Conservation (phyloP, 2,113 vertebrate genomes). For the Balaeniceps rex region DNA sequence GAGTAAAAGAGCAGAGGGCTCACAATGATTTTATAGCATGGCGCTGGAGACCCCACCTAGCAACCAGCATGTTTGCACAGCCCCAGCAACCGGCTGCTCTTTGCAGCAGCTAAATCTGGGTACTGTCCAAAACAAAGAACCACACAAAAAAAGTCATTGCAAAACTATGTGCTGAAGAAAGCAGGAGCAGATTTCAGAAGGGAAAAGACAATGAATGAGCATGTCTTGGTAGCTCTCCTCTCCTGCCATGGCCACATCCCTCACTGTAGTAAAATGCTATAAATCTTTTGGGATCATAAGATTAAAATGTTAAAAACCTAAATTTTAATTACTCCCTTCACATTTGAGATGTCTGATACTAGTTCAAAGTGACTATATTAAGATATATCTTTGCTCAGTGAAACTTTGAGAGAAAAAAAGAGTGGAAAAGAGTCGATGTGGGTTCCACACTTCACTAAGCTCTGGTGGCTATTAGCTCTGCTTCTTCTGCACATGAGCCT, state of each 20-base stretch:
- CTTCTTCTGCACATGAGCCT: not conserved
- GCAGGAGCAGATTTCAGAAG: not conserved
- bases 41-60: conserved; percentile 66
- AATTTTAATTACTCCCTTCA: not conserved
- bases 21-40: conserved; percentile 51
- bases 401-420: not conserved
- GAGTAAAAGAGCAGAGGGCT: not conserved
- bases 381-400: not conserved
- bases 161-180: conserved; percentile 33
- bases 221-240: not conserved
- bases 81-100: conserved; percentile 3
- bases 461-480: not conserved
- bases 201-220: not conserved
- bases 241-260: not conserved
- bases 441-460: not conserved
- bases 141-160: conserved; percentile 28
- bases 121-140: not conserved
- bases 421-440: fast-evolving
- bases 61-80: conserved; percentile 60
- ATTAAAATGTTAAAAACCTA: not conserved
- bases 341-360: not conserved
- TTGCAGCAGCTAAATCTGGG: not conserved
- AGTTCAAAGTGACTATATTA: not conserved
- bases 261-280: not conserved
- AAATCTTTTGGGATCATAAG: not conserved